Evolutionary conservation across 1,140 invertebrate genomes (phyloP).

Genomic region (Sesamia nonagrioides): DNA sequence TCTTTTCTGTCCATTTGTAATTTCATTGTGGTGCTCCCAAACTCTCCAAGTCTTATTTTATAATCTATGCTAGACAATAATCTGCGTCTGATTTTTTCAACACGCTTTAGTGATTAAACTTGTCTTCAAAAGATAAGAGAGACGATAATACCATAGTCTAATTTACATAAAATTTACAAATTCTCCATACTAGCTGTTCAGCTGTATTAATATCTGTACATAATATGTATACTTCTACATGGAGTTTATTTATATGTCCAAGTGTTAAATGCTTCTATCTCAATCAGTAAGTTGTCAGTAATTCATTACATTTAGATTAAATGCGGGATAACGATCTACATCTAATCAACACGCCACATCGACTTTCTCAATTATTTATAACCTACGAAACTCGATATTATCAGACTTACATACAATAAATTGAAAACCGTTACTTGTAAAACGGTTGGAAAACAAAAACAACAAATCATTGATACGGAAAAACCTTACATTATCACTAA

Average conservation of each 20-base stretch:
- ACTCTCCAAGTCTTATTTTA: no score
- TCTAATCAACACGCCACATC: background rate
- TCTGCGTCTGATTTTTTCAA: no score
- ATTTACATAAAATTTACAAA: background rate
- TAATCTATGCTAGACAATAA: no score
- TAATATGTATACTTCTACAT: no score
- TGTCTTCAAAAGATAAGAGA: background rate
- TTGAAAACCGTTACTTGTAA: no score
- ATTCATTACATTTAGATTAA: background rate
- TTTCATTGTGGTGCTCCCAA: no score
- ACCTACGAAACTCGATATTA: background rate
- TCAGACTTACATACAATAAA: background rate
- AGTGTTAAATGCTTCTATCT: no score
- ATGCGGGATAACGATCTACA: background rate
- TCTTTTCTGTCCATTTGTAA: background rate
- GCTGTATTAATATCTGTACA: no score
- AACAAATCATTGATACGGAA: slow-evolving; percentile 1
- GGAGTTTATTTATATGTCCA: no score
- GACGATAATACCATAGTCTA: background rate
- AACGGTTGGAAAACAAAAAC: background rate
- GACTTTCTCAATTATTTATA: slow-evolving; percentile 6
- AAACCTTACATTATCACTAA: background rate
- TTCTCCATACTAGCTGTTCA: background rate
- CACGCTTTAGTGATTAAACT: background rate
- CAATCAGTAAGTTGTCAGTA: background rate